Evolutionary conservation across 2,888 invertebrate genomes (phyloP), one percentile per base, ranked within the genome.

Genomic region (Microplitis deprimator): DNA sequence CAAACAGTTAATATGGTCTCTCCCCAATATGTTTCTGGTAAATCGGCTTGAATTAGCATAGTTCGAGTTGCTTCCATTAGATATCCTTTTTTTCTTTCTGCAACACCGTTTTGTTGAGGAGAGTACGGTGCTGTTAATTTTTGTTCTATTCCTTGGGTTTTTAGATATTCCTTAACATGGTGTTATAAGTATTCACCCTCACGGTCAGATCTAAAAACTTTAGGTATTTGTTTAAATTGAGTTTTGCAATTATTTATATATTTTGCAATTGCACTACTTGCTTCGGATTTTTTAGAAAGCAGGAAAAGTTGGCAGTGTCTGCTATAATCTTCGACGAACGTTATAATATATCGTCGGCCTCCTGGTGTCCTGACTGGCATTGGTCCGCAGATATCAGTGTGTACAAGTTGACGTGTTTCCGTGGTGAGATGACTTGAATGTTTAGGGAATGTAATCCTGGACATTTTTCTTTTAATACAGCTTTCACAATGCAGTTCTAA

Each of bases 301-400:
- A 59, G 13, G 59, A 59, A 59, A 8, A 13, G 8, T 59, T 59
- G 59, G 3, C 59, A 79, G 1, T 68, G 77, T 60, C 84, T 77
- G 5, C 85, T 84, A 75, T 75, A 87, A 80, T 88, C 87, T 73
- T 87, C 87, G 10, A 86, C 86, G 7, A 87, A 79, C 0, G 84
- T 87, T 1, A 87, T 8, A 1, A 86, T 29, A 74, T 84, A 86
- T 16, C 82, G 76, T 61, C 84, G 84, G 16, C 81, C 81, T 29
- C 84, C 77, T n/a, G 80, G 80, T 2, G 85, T 83, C 3, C 60
- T 17, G 1, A 81, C 84, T 70, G 84, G 81, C 84, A 87, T 85
- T 0, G 87, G 84, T 5, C 85, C 87, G 61, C 86, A 88, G 20
- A 88, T 76, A 68, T 86, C 85, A 1, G 81, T 82, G 74, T 86